Conservation (phyloP, 2,113 vertebrate species). For the Indri indri region DNA sequence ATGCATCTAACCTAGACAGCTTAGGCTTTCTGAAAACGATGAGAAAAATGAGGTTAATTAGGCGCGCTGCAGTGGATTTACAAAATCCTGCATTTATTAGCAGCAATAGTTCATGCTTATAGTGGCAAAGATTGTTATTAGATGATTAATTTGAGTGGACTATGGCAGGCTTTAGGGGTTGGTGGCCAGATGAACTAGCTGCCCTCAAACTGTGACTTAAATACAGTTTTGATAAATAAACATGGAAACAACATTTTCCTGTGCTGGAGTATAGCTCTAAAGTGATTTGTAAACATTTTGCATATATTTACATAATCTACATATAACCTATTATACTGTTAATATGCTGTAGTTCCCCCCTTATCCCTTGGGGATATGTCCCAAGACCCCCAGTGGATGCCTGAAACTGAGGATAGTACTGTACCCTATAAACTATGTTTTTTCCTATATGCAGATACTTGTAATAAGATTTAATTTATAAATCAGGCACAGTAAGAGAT, state of each 20-base stretch:
- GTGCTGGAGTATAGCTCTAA: background rate
- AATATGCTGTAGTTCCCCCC: background rate
- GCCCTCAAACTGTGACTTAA: background rate
- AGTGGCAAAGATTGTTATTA: background rate
- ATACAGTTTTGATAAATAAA: constrained; percentile 19
- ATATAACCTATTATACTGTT: background rate
- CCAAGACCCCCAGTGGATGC: background rate
- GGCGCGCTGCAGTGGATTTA: background rate
- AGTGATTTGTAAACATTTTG: background rate
- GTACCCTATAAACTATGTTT: background rate
- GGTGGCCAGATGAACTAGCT: background rate
- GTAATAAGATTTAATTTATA: background rate
- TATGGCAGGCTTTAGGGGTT: background rate
- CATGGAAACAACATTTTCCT: background rate
- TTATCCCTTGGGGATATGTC: background rate
- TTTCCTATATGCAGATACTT: background rate
- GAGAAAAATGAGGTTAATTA: constrained; percentile 56
- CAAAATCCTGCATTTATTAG: constrained; percentile 18
- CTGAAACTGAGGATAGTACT: background rate
- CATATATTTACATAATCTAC: background rate
- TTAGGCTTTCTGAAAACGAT: constrained; percentile 49
- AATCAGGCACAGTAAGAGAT: background rate
- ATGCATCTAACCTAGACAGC: constrained; percentile 7
- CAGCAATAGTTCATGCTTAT: background rate
- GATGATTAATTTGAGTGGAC: constrained; percentile 11